Evolutionary conservation across 2,888 invertebrate species (phyloP).

Genomic region (Diarsia brunnea): DNA sequence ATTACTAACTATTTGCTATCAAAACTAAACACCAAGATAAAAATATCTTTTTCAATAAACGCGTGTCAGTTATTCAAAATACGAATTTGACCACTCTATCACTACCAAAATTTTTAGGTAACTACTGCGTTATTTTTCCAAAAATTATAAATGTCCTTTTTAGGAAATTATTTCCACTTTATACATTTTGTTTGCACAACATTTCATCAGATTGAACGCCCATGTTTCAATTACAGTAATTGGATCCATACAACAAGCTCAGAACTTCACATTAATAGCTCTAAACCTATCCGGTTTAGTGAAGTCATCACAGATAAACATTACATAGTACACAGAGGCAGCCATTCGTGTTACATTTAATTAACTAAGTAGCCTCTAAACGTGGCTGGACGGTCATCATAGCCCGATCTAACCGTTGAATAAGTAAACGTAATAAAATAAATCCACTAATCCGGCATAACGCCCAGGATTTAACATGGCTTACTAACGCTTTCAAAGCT

Average conservation of each 20-base stretch:
- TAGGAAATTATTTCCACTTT: neutral
- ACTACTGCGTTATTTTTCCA: neutral
- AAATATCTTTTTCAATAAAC: neutral
- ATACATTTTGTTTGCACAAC: neutral
- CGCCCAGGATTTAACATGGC: slow-evolving; percentile 81
- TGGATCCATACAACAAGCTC: slow-evolving; percentile 39
- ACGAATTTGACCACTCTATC: neutral
- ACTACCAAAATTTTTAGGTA: neutral
- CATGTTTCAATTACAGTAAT: slow-evolving; percentile 59
- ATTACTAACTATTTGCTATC: neutral
- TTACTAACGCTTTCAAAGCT: slow-evolving; percentile 82
- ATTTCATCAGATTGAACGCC: slow-evolving; percentile 2
- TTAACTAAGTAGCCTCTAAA: slow-evolving; percentile 81
- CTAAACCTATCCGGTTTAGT: slow-evolving; percentile 49
- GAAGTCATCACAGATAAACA: slow-evolving; percentile 55
- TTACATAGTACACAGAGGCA: slow-evolving; percentile 57
- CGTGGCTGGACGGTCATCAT: slow-evolving; percentile 76
- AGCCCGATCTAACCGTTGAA: slow-evolving; percentile 78
- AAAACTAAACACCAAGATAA: neutral
- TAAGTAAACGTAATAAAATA: slow-evolving; percentile 87
- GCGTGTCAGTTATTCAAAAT: neutral
- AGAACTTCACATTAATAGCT: slow-evolving; percentile 53
- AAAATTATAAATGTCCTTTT: neutral
- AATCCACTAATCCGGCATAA: slow-evolving; percentile 83
- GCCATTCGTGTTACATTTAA: slow-evolving; percentile 77